Percentiles rank a stretch among this genome's conserved stretches.
Conservation (phyloP, 2,113 vertebrate species). For the Orientallactaga bullata region DNA sequence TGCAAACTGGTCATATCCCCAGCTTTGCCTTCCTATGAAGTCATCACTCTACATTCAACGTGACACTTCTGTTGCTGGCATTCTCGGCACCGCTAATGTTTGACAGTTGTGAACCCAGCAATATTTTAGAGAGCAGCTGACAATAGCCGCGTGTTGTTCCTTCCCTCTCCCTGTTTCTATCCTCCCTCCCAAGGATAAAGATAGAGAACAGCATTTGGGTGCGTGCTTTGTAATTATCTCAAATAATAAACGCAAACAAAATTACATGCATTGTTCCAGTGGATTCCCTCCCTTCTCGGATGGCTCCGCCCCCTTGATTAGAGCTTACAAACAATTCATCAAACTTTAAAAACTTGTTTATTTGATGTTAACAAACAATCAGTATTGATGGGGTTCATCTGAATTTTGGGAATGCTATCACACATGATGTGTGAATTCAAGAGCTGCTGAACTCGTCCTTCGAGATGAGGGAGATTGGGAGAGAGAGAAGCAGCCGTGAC, state of each 20-base stretch:
- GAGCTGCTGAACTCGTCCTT: constrained; percentile 74
- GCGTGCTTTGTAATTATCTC: constrained; percentile 90
- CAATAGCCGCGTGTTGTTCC: constrained; percentile 83
- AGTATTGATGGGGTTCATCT: constrained; percentile 84
- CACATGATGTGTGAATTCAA: constrained; percentile 80
- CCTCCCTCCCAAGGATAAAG: constrained; percentile 79
- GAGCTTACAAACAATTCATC: constrained; percentile 88
- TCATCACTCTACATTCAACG: constrained; percentile 92
- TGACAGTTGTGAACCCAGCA: constrained; percentile 85
- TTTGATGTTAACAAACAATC: constrained; percentile 88
- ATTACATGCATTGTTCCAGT: constrained; percentile 88
- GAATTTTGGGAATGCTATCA: constrained; percentile 84
- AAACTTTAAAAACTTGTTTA: constrained; percentile 85
- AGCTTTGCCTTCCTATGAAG: constrained; percentile 90
- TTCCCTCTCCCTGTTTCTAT: constrained; percentile 59
- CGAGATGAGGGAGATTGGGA: constrained; percentile 75
- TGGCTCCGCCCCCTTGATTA: constrained; percentile 87
- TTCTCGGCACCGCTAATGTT: constrained; percentile 87
- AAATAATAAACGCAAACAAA: constrained; percentile 90
- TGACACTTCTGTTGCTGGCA: constrained; percentile 88
- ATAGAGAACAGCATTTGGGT: constrained; percentile 83
- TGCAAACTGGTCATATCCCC: constrained; percentile 91
- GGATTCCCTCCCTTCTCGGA: constrained; percentile 75
- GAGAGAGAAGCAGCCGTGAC: constrained; percentile 78
- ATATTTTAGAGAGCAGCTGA: constrained; percentile 85